Evolutionary conservation across 2,888 invertebrate species (phyloP).

Genomic region (Lissocephala sabroskyi): DNA sequence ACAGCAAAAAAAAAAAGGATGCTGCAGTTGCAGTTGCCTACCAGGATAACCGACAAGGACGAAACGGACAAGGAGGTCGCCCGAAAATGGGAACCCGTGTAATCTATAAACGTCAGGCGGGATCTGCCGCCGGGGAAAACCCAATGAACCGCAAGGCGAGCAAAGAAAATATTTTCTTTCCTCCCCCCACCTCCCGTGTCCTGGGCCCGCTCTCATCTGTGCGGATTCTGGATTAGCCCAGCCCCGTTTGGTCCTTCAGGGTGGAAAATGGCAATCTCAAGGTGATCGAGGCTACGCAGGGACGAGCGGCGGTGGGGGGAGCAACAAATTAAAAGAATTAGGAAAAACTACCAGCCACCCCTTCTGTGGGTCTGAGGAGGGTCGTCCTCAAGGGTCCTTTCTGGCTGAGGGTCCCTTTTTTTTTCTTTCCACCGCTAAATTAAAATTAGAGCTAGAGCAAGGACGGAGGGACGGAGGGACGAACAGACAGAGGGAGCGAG

Average conservation of each 20-base stretch:
- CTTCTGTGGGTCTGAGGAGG: conserved; percentile 28
- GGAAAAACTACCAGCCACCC: conserved; percentile 46
- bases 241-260: no score
- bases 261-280: no score
- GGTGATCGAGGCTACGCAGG: no score
- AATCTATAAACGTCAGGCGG: conserved; percentile 66
- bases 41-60: no score
- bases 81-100: conserved; percentile 49
- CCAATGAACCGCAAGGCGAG: conserved; percentile 34
- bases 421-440: conserved; percentile 36
- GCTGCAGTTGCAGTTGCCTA: conserved; percentile 1
- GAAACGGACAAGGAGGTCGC: conserved; percentile 4
- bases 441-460: conserved; percentile 66
- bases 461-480: conserved; percentile 18
- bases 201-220: no score
- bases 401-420: conserved; percentile 2
- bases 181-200: no score
- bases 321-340: conserved; percentile 63
- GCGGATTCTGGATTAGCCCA: no score
- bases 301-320: no score
- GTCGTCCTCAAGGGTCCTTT: conserved; percentile 24
- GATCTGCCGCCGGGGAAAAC: conserved; percentile 9
- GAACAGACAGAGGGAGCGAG: conserved; percentile 24
- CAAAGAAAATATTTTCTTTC: conserved; percentile 42
- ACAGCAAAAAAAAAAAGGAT: conserved; percentile 34